A percentile compares a stretch with the other conserved stretches of the same genome.
These are phyloP conservation scores for Drosophila triauraria DNA, from an alignment of 1,140 invertebrate genomes.

Conservation along the genomic window DNA sequence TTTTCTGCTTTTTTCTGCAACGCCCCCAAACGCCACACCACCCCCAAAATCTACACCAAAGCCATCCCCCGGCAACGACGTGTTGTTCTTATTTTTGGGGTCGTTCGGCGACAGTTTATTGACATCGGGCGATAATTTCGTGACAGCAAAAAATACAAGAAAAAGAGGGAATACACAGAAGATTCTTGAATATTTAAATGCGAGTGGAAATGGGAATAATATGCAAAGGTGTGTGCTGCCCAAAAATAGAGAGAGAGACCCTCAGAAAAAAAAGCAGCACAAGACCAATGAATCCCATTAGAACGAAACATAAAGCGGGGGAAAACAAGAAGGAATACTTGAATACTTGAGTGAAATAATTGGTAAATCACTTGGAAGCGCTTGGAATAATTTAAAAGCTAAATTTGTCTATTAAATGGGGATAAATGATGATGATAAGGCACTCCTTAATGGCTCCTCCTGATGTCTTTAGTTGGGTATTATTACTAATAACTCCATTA, in stretches of 20 bases:
- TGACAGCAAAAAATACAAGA: not conserved
- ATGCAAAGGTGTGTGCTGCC: slow-evolving; percentile 21
- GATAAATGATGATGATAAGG: not conserved
- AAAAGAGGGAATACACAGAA: not conserved
- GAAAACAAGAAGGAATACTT: not conserved
- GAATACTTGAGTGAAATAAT: slow-evolving; percentile 5
- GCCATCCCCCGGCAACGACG: not conserved
- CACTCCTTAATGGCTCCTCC: not conserved
- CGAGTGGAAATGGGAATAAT: slow-evolving; percentile 17
- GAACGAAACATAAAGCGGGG: not conserved
- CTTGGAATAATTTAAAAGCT: not conserved
- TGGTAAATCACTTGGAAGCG: slow-evolving; percentile 7
- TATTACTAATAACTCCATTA: too few relatives aligned
- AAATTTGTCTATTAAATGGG: not conserved
- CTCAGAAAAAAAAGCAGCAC: not conserved
- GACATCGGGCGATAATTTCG: slow-evolving; percentile 52
- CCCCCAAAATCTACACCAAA: not conserved
- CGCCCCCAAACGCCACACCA: slow-evolving; percentile 2
- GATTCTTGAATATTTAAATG: slow-evolving; percentile 31
- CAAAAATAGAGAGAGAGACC: slow-evolving; percentile 1
- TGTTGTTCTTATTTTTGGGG: slow-evolving; percentile 39
- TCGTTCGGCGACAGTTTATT: slow-evolving; percentile 52
- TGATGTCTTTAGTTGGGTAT: not conserved
- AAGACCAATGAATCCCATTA: not conserved
- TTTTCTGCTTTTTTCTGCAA: too few relatives aligned